phyloP scores from a whole-genome alignment of 2,113 vertebrate species.

The Pleuronectes platessa region DNA sequence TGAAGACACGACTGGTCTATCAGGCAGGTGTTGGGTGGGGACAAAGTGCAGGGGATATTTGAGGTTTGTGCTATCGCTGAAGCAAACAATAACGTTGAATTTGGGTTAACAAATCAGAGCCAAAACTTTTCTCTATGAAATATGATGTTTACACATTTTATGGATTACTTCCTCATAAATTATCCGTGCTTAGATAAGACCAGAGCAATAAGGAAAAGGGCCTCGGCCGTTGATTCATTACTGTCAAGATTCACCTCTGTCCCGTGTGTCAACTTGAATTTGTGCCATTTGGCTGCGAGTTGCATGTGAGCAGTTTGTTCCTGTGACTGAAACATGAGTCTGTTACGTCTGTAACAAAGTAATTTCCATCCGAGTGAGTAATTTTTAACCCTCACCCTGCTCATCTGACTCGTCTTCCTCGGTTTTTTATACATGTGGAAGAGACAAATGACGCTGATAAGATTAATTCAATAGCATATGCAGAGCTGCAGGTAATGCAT shows the following conservation, averaged over 20 bases:
- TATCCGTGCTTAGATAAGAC: conserved; percentile 2
- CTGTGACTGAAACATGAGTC: conserved; percentile 5
- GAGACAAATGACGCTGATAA: background rate
- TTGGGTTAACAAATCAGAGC: conserved; percentile 15
- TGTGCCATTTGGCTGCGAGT: background rate
- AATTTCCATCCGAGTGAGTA: background rate
- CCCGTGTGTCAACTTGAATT: conserved; percentile 3
- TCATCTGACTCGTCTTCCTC: background rate
- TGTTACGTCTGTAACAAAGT: background rate
- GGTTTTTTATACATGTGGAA: background rate
- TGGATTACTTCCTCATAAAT: conserved; percentile 34
- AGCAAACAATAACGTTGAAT: conserved; percentile 4
- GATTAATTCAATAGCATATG: background rate
- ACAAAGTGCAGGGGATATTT: conserved; percentile 23
- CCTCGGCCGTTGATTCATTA: conserved; percentile 23
- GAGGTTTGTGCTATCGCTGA: conserved; percentile 16
- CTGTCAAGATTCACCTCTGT: conserved; percentile 19
- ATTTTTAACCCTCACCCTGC: background rate
- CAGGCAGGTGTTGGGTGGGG: conserved; percentile 49
- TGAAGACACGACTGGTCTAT: conserved; percentile 15
- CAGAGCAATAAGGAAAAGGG: conserved; percentile 10
- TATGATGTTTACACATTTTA: conserved; percentile 5
- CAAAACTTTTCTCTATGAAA: conserved; percentile 6
- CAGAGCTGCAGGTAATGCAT: background rate
- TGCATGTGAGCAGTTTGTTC: background rate